Evolutionary conservation across 2,888 invertebrate genomes (phyloP).

Genomic region (Pterobdella sp.): DNA sequence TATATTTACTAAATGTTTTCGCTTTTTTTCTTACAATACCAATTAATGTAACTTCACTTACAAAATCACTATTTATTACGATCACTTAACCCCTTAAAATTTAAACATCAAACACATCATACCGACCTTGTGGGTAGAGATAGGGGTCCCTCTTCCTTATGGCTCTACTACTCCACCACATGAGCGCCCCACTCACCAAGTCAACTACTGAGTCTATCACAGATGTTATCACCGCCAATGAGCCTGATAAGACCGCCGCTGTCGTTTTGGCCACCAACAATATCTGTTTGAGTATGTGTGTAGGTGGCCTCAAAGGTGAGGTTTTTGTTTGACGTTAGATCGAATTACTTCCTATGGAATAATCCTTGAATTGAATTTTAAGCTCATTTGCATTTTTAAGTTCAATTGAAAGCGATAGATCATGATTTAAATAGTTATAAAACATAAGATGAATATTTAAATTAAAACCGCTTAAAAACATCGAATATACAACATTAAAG

Average conservation of each 20-base stretch:
- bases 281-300: conserved; percentile 38
- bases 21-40: background rate
- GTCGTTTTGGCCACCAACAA: conserved; percentile 50
- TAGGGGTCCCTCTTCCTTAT: conserved; percentile 43
- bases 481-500: too few species aligned
- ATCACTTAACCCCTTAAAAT: too few species aligned
- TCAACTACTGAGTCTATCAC: conserved; percentile 54
- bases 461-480: too few species aligned
- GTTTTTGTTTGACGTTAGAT: background rate
- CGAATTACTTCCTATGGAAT: background rate
- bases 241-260: conserved; percentile 52
- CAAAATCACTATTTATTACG: too few species aligned
- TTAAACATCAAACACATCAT: background rate
- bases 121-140: conserved; percentile 33
- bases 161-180: conserved; percentile 50
- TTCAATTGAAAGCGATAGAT: too few species aligned
- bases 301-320: background rate
- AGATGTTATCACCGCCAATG: conserved; percentile 53
- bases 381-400: too few species aligned
- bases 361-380: too few species aligned
- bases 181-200: conserved; percentile 51
- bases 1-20: conserved; percentile 12
- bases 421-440: too few species aligned
- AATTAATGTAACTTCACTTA: background rate
- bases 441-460: too few species aligned